Base-by-base conservation (phyloP, 2,888 invertebrate genomes). In the Andricus quercusramuli region DNA sequence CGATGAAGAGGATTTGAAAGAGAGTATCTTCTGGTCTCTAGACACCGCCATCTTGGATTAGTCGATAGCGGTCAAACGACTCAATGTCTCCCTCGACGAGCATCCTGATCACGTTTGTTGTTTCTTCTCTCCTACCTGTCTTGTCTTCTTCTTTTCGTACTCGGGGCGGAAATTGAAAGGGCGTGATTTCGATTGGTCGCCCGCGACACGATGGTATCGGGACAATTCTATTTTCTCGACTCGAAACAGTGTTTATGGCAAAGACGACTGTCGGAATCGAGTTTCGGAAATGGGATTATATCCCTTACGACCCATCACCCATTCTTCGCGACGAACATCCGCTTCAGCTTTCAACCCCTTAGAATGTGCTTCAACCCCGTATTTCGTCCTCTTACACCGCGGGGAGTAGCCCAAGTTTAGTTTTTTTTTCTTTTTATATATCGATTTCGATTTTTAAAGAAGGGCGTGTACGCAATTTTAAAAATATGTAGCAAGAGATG, bases 21-120 rank as follows among this genome's bases (percentile, higher is more conserved):
- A 77, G 83, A 74, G 77, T 67, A 77, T 79, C 79, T 64, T 79
- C 79, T 56, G 79, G 77, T 82, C 83, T 83, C 66, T 78, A 56
- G 78, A 80, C 83, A 83, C 83, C 84, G 86, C 86, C 87, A 87
- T 85, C 87, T 90, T 89, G 89, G 86, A 85, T 85, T 83, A 87
- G 85, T 83, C 86, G 87, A 88, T 88, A 89, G 89, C 87, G 90
- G 86, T 89, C 90, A 89, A 90, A 90, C 91, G 90, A 91, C 90
- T 91, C 90, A 92, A 92, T 92, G 92, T 92, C 91, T 92, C 92
- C 92, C 92, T 88, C 88, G 92, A 90, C 92, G 92, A 90, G 88
- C 88, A 90, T 92, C 89, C 88, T 85, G 82, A 80, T 82, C 82
- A 80, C 82, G 80, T 86, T 83, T 86, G 84, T 87, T 84, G 83